Evolutionary conservation across 2,113 vertebrate species (phyloP), one percentile per base, ranked within the genome.

Genomic region (Stomatorhinus ivindoensis): DNA sequence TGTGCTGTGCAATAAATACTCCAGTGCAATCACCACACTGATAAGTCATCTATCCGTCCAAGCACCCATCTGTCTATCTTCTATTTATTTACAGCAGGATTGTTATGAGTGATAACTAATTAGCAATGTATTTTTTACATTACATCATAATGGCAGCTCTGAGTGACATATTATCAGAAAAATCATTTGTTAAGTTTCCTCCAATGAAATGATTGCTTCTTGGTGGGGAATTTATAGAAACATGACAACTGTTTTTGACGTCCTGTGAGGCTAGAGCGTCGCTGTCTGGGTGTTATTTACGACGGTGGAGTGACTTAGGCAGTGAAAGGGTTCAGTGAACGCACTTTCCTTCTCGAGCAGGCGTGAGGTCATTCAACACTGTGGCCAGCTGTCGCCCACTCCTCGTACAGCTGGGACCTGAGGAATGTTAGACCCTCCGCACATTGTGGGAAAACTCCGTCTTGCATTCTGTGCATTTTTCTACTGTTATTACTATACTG

Each of bases 381-480:
- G 17, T 7, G 48, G 85, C n/a, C 85, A 86, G 85, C 85, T 86
- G 85, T 53, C 82, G 17, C 35, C 51, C 55, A 58, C 17, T 35
- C 31, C 58, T 31, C 53, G 8, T 39, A 87, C 51, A 87, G 87
- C 87, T 61, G 51, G 35, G 87, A n/a, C 35, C 3, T 7, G 19
- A 31, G 53, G 48, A 39, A 65, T 42, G 15, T 65, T 19, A 44
- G 31, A 65, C 87, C 87, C 53, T 39, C 87, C 35, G 10, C 31
- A 55, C 85, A 86, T 86, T 86, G 48, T 86, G 84, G 84, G 85
- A 53, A 86, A 44, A 65, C 8, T 46, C 87, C 39, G 51, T 61
- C 53, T 4, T 24, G 19, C 87, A 65, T 87, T 87, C 87, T n/a
- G 21, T 0, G 39, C 35, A 61, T 87, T 24, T 27, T 87, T 42